A percentile compares a stretch with the other conserved stretches of the same genome.
These are phyloP conservation scores for Tricholauxania praeusta DNA, from an alignment of 2,888 invertebrate species.

Conservation along the genomic window DNA sequence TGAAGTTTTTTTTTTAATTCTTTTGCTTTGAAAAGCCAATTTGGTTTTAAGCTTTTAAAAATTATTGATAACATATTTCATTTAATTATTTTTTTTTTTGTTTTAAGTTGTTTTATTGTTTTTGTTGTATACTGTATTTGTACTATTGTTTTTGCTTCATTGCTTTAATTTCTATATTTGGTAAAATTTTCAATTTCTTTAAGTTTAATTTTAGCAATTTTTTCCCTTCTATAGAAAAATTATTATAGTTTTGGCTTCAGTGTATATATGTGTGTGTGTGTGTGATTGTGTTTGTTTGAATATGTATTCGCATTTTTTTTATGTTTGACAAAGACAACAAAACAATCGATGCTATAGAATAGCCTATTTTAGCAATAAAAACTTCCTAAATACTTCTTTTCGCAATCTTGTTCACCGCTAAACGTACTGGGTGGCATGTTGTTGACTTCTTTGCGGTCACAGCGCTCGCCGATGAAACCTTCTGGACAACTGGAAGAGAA, in stretches of 20 bases:
- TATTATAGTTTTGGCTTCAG: conserved; percentile 27
- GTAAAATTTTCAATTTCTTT: conserved; percentile 29
- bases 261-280: conserved; percentile 36
- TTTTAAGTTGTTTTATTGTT: conserved; percentile 11
- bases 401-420: conserved; percentile 66
- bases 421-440: conserved; percentile 67
- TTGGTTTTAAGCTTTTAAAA: conserved; percentile 14
- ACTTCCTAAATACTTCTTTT: conserved; percentile 65
- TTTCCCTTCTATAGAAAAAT: conserved; percentile 37
- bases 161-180: conserved; percentile 36
- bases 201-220: background rate
- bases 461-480: conserved; percentile 65
- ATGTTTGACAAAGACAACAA: conserved; percentile 40
- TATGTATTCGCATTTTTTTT: conserved; percentile 17
- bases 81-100: conserved; percentile 18
- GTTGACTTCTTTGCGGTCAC: conserved; percentile 64
- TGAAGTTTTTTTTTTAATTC: conserved; percentile 10
- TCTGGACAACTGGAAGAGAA: conserved; percentile 64
- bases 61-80: background rate
- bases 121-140: conserved; percentile 33
- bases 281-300: conserved; percentile 42
- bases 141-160: conserved; percentile 17
- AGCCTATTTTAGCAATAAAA: conserved; percentile 69
- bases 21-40: conserved; percentile 26
- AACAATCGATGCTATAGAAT: conserved; percentile 67